phyloP scores from a whole-genome alignment of 2,888 invertebrate genomes.

The Dorcus hopei region DNA sequence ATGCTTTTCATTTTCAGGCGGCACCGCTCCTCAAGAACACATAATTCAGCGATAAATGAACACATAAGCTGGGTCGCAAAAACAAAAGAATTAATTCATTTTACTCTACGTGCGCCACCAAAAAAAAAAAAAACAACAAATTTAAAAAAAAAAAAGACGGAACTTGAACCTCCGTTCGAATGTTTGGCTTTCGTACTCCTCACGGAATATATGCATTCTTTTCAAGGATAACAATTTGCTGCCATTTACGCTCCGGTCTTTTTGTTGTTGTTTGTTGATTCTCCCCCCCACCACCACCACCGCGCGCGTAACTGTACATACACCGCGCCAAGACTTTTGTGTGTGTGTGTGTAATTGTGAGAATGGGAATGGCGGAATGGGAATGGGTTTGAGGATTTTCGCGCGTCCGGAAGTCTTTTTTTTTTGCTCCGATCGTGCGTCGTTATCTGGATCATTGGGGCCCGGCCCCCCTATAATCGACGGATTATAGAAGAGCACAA shows the following conservation, averaged over 20 bases:
- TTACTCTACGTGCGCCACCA: not conserved
- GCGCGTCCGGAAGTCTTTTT: no score
- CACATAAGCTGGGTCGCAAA: not conserved
- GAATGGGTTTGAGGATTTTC: not conserved
- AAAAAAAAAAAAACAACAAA: not conserved
- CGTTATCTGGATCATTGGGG: no score
- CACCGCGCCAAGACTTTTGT: not conserved
- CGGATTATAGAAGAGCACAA: no score
- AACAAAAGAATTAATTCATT: not conserved
- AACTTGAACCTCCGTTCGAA: not conserved
- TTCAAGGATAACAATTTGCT: slow-evolving; percentile 41
- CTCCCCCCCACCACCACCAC: slow-evolving; percentile 4
- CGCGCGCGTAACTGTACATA: not conserved
- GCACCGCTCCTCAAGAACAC: not conserved
- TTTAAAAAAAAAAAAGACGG: not conserved
- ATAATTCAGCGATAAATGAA: not conserved
- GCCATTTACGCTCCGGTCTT: slow-evolving; percentile 30
- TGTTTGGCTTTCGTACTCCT: slow-evolving; percentile 2
- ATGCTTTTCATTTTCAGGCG: slow-evolving; percentile 31
- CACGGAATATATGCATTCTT: slow-evolving; percentile 42
- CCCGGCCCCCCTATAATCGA: no score
- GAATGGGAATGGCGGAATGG: not conserved
- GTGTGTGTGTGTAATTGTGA: not conserved
- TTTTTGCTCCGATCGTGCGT: no score
- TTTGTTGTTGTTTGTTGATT: slow-evolving; percentile 20